A percentile compares a stretch with the other conserved stretches of the same genome.
Conservation (phyloP, 2,797 vertebrate species). For the Chromis chromis region DNA sequence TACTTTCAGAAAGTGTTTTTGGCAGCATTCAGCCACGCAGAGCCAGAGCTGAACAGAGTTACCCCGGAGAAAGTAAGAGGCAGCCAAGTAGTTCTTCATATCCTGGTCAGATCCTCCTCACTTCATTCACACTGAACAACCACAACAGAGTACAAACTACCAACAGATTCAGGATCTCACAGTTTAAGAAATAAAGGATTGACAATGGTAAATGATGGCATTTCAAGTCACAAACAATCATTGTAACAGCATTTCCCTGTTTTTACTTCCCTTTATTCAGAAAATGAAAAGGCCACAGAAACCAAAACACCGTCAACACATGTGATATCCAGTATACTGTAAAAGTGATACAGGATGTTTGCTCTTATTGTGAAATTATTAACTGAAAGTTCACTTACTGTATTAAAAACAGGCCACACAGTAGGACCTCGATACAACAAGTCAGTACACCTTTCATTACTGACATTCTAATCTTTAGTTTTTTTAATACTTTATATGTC, state of each 20-base stretch:
- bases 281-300: background rate
- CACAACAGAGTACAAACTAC: slow-evolving; percentile 8
- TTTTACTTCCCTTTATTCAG: slow-evolving; percentile 10
- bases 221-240: background rate
- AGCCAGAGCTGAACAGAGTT: slow-evolving; percentile 48
- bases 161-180: slow-evolving; percentile 10
- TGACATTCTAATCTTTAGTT: too few species aligned
- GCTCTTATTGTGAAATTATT: too few species aligned
- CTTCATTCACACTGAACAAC: slow-evolving; percentile 40
- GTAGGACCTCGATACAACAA: too few species aligned
- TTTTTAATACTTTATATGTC: too few species aligned
- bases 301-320: background rate
- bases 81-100: slow-evolving; percentile 59
- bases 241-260: background rate
- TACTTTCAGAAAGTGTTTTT: slow-evolving; percentile 24
- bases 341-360: too few species aligned
- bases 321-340: too few species aligned
- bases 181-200: background rate
- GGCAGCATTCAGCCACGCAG: slow-evolving; percentile 27
- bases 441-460: too few species aligned
- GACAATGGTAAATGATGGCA: too few species aligned
- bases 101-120: slow-evolving; percentile 31
- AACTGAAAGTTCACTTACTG: too few species aligned
- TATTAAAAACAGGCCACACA: too few species aligned
- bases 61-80: slow-evolving; percentile 49